Evolutionary conservation across 2,797 vertebrate species (phyloP), one percentile per base, ranked within the genome.

Genomic region (Phoeniculus purpureus): DNA sequence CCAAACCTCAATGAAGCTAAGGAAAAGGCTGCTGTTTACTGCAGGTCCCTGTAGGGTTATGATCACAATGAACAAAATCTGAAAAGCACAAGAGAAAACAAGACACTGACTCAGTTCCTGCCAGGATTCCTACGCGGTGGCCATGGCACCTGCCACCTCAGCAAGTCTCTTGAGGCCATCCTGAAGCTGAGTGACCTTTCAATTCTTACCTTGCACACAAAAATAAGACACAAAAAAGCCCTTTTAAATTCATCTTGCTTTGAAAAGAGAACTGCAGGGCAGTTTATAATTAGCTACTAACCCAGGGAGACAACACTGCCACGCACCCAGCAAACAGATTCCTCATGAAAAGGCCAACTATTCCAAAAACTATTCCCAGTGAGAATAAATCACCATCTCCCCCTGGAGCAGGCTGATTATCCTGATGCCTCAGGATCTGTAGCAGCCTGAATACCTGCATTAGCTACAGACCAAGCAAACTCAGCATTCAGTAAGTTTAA

Each of bases 221-320:
- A 68, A 79, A 47, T 81, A 56, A 76, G 54, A 75, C 19, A 66
- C 8, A 70, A 22, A 75, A 92, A 72, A 91, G 52, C 61, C 54
- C 61, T 95, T 95, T 93, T 76, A 92, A 94, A 92, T 59, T 92
- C 34, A 47, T 71, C 66, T 73, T 89, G 71, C 85, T 96, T 93
- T 92, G 94, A 94, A 96, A 43, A 87, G 62, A 87, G 82, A 96
- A 81, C 94, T 73, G 18, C 67, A 79, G 85, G 85, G 60, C 84
- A 89, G 90, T 93, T 94, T 95, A 65, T 95, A 93, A 96, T 96
- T 94, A 93, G 87, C 81, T 95, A 47, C 85, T 83, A 80, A 82
- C 51, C 60, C 58, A n/a, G 74, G 72, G 62, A 96, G 67, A 55
- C 89, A 94, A 67, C 9, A 16, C 56, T 92, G 34, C 66, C 82